Conservation (phyloP, 1,140 invertebrate species). For the Bombus waltoni region DNA sequence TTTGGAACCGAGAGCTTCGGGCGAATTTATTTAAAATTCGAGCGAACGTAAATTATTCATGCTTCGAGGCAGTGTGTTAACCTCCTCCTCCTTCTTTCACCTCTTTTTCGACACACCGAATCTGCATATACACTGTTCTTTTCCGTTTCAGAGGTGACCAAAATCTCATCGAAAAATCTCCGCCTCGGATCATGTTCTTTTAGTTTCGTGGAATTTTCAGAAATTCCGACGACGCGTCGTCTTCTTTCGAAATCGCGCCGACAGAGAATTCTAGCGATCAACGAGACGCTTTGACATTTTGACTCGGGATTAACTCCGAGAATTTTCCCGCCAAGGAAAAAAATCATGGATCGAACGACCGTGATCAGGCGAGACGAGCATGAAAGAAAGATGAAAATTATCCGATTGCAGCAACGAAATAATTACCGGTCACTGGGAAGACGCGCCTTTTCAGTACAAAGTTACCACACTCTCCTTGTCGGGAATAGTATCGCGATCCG, state of each 20-base stretch:
- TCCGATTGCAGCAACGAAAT: conserved; percentile 17
- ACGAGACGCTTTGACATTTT: not conserved
- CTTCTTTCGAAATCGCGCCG: not conserved
- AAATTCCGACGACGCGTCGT: not conserved
- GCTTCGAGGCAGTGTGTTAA: conserved; percentile 52
- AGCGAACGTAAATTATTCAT: conserved; percentile 71
- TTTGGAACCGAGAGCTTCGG: conserved; percentile 22
- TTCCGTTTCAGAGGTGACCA: not conserved
- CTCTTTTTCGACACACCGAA: not conserved
- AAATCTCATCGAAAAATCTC: conserved; percentile 3
- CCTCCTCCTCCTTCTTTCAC: conserved; percentile 37
- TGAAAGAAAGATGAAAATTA: not conserved
- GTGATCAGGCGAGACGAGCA: no score
- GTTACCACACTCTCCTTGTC: conserved; percentile 27
- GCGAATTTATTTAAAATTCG: conserved; percentile 70
- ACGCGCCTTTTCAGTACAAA: conserved; percentile 21
- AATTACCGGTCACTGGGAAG: conserved; percentile 15
- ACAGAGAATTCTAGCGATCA: no score
- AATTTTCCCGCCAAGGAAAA: conserved; percentile 31
- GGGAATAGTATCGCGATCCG: conserved; percentile 27
- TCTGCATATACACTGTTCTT: not conserved
- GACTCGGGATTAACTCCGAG: not conserved
- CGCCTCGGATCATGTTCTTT: no score
- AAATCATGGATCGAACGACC: not conserved
- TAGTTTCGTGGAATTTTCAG: not conserved